Evolutionary conservation across 2,113 vertebrate genomes (phyloP).

Genomic region (Eidolon helvum): DNA sequence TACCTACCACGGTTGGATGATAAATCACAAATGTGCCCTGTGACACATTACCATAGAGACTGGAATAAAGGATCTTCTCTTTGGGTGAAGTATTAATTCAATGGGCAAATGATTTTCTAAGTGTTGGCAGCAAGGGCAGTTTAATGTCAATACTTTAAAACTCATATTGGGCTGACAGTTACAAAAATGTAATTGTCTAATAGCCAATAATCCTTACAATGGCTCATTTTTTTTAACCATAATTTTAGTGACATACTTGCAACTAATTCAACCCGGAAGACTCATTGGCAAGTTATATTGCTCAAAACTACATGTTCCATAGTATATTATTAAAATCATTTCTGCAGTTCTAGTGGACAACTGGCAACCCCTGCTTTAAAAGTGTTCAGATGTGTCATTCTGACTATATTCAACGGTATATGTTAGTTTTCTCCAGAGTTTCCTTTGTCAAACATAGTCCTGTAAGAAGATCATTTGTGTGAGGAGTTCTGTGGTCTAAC

Average conservation of each 20-base stretch:
- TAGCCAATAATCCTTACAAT: not conserved
- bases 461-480: not conserved
- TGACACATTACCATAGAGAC: not conserved
- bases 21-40: not conserved
- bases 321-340: not conserved
- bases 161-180: not conserved
- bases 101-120: not conserved
- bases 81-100: not conserved
- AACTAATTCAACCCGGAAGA: not conserved
- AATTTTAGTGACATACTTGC: not conserved
- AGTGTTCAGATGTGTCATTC: not conserved
- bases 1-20: not conserved
- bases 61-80: not conserved
- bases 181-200: not conserved
- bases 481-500: not conserved
- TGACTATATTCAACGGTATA: not conserved
- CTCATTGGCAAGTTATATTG: not conserved
- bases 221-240: not conserved
- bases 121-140: not conserved
- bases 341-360: not conserved
- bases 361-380: not conserved
- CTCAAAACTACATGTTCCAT: not conserved
- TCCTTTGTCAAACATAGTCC: not conserved
- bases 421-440: not conserved
- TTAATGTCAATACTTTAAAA: not conserved